Conservation (phyloP, 2,797 vertebrate species). For the Halcyon leucocephala region DNA sequence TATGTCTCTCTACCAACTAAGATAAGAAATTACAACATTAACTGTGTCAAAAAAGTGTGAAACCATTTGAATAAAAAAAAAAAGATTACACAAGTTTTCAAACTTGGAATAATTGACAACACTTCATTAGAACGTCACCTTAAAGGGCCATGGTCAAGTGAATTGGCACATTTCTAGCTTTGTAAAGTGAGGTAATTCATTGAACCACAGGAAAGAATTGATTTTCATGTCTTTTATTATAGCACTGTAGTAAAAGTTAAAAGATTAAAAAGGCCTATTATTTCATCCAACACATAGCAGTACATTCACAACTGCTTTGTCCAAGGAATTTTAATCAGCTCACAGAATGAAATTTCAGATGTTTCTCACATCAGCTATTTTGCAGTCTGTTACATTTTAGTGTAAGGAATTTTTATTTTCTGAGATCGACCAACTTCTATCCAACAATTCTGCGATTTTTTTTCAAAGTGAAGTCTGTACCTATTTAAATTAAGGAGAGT, state of each 20-base stretch:
- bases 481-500: not conserved
- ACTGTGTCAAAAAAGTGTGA: not conserved
- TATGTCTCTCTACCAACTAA: not conserved
- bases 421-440: not conserved
- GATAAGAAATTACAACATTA: not conserved
- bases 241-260: not conserved
- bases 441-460: not conserved
- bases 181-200: not conserved
- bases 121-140: not conserved
- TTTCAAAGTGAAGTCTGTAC: not conserved
- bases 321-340: not conserved
- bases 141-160: not conserved
- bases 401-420: not conserved
- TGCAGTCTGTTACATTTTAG: not conserved
- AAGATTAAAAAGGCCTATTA: not conserved
- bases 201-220: constrained; percentile 8
- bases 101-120: not conserved
- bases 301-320: not conserved
- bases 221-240: constrained; percentile 25
- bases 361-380: not conserved
- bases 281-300: not conserved
- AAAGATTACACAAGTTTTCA: not conserved
- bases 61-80: not conserved
- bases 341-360: not conserved
- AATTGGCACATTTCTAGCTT: not conserved